phyloP scores from a whole-genome alignment of 2,888 invertebrate genomes.

The Drosophila neotestacea region DNA sequence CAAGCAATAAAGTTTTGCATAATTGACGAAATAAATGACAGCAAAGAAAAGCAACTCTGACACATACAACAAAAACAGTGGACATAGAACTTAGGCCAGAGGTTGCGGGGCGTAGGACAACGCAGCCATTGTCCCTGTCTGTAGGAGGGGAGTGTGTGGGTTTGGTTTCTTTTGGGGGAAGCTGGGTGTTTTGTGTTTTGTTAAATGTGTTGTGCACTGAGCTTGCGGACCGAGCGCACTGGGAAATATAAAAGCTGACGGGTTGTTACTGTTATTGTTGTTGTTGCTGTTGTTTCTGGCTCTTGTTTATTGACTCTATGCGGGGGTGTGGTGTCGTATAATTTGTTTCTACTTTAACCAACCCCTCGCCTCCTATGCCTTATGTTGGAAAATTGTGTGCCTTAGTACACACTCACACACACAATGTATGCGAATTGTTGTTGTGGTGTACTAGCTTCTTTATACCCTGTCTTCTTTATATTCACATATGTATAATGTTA shows the following conservation, averaged over 20 bases:
- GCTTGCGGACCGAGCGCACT: slow-evolving; percentile 46
- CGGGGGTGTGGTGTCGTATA: slow-evolving; percentile 72
- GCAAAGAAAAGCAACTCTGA: slow-evolving; percentile 76
- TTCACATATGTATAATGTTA: background rate
- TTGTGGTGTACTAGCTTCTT: slow-evolving; percentile 26
- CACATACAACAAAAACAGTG: slow-evolving; percentile 54
- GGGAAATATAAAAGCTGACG: slow-evolving; percentile 73
- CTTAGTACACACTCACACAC: slow-evolving; percentile 68
- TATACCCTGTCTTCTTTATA: slow-evolving; percentile 9
- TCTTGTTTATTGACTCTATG: slow-evolving; percentile 79
- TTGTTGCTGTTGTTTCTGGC: slow-evolving; percentile 45
- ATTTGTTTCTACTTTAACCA: slow-evolving; percentile 78
- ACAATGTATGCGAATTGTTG: slow-evolving; percentile 27
- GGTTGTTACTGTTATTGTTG: slow-evolving; percentile 32
- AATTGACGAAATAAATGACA: slow-evolving; percentile 83
- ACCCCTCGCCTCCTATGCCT: slow-evolving; percentile 34
- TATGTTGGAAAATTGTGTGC: slow-evolving; percentile 73
- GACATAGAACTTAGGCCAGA: background rate
- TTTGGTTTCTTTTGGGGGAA: slow-evolving; percentile 19
- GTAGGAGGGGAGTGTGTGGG: slow-evolving; percentile 17
- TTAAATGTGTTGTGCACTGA: slow-evolving; percentile 60
- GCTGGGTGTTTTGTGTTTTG: slow-evolving; percentile 26
- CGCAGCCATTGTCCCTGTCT: slow-evolving; percentile 29
- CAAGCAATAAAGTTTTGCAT: slow-evolving; percentile 81
- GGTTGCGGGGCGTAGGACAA: background rate